Conservation (phyloP, 2,888 invertebrate genomes). For the Sceliomorpha sp. region DNA sequence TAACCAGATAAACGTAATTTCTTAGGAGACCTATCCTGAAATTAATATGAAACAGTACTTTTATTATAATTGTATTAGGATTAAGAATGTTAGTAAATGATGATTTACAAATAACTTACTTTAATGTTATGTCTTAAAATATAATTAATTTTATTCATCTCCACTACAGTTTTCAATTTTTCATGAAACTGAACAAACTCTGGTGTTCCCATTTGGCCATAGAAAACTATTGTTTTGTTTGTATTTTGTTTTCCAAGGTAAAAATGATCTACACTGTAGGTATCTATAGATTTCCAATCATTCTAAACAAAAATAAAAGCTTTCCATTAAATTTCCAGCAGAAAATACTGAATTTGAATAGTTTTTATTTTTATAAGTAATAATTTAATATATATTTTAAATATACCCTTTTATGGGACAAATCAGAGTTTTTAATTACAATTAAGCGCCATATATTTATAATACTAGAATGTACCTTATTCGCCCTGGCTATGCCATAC, state of each 20-base stretch:
- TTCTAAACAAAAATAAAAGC: no score
- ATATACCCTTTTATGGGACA: no score
- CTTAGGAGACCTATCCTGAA: conserved; percentile 78
- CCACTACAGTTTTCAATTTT: conserved; percentile 85
- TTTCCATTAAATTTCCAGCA: no score
- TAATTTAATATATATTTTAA: no score
- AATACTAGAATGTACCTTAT: conserved; percentile 52
- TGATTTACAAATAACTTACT: conserved; percentile 79
- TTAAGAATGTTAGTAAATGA: neutral
- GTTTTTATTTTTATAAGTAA: no score
- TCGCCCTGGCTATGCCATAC: conserved; percentile 42
- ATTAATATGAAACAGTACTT: conserved; percentile 21
- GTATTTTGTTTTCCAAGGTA: conserved; percentile 89
- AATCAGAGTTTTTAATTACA: no score
- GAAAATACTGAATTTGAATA: no score
- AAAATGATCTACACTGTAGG: conserved; percentile 91
- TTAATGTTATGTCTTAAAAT: conserved; percentile 92
- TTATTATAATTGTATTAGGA: neutral
- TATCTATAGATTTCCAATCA: conserved; percentile 80
- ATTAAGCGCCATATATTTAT: no score
- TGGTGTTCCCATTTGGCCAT: conserved; percentile 92
- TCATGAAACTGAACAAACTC: conserved; percentile 89
- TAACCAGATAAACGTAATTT: conserved; percentile 95
- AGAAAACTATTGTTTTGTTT: conserved; percentile 88
- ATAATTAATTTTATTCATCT: conserved; percentile 89